phyloP scores from a whole-genome alignment of 23 tunicate genomes.

The Ciona savignyi region DNA sequence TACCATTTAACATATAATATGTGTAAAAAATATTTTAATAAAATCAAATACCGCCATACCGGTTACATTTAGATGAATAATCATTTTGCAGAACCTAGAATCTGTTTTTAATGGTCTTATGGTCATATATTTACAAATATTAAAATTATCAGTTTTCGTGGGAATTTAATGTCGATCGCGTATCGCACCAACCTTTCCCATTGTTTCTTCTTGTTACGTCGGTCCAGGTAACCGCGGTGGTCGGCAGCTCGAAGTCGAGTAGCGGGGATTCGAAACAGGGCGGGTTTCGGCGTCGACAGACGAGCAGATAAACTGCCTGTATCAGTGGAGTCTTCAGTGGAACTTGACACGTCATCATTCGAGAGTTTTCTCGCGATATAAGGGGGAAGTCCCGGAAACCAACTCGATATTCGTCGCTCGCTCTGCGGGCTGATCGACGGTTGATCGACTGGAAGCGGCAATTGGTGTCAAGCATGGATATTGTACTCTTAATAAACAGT shows the following conservation, averaged over 20 bases:
- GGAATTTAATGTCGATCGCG: too few species aligned
- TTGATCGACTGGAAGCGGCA: too few species aligned
- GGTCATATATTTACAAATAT: too few species aligned
- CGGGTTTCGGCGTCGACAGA: neutral
- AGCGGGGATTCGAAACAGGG: slow-evolving; percentile 60
- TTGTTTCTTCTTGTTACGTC: slow-evolving; percentile 55
- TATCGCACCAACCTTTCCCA: slow-evolving; percentile 82
- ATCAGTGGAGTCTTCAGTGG: neutral
- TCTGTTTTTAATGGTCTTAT: too few species aligned
- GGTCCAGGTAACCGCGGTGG: slow-evolving; percentile 72
- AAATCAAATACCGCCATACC: too few species aligned
- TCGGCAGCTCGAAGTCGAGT: slow-evolving; percentile 29
- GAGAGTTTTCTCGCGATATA: slow-evolving; percentile 6
- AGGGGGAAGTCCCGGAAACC: slow-evolving; percentile 3
- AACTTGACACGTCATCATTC: neutral
- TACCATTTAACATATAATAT: too few species aligned
- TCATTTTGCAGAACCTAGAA: too few species aligned
- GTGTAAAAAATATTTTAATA: too few species aligned
- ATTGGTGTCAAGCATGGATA: too few species aligned
- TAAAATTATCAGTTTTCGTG: too few species aligned
- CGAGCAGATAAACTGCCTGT: neutral
- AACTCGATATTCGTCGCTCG: slow-evolving; percentile 6
- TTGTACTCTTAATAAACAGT: too few species aligned
- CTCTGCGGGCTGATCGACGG: neutral
- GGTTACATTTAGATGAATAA: too few species aligned